phyloP scores from a whole-genome alignment of 1,140 invertebrate genomes.

The Saccostrea echinata region DNA sequence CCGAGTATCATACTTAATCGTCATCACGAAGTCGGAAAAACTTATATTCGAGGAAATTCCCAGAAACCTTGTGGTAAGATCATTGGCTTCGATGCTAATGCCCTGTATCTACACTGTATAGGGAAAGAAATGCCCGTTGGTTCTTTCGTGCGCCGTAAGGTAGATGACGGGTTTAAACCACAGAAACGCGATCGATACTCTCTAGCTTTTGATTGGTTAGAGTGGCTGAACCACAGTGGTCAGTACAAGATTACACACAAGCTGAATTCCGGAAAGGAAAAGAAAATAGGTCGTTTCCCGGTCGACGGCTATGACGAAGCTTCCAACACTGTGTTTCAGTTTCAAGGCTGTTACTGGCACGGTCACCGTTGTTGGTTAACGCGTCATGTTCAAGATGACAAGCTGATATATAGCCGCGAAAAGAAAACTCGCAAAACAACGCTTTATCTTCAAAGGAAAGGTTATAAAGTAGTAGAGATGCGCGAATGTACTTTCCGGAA shows the following conservation, averaged over 20 bases:
- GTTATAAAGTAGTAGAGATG: constrained; percentile 43
- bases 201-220: constrained; percentile 39
- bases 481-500: constrained; percentile 26
- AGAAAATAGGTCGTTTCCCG: constrained; percentile 40
- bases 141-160: constrained; percentile 46
- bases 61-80: constrained; percentile 45
- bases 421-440: constrained; percentile 31
- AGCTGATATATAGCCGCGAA: not conserved
- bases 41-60: constrained; percentile 44
- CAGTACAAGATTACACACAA: constrained; percentile 38
- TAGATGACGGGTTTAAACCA: constrained; percentile 43
- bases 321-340: constrained; percentile 22
- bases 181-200: constrained; percentile 42
- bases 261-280: constrained; percentile 43
- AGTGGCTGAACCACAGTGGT: constrained; percentile 23
- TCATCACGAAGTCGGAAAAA: constrained; percentile 56
- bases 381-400: not conserved
- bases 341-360: constrained; percentile 48
- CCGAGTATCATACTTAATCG: constrained; percentile 59
- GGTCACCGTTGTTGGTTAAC: constrained; percentile 42
- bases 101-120: constrained; percentile 48
- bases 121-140: constrained; percentile 58
- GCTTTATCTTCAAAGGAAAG: too few relatives aligned
- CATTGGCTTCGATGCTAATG: constrained; percentile 51
- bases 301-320: constrained; percentile 44